Base-by-base conservation (phyloP, 2,797 vertebrate genomes). In the Sparidentex hasta region DNA sequence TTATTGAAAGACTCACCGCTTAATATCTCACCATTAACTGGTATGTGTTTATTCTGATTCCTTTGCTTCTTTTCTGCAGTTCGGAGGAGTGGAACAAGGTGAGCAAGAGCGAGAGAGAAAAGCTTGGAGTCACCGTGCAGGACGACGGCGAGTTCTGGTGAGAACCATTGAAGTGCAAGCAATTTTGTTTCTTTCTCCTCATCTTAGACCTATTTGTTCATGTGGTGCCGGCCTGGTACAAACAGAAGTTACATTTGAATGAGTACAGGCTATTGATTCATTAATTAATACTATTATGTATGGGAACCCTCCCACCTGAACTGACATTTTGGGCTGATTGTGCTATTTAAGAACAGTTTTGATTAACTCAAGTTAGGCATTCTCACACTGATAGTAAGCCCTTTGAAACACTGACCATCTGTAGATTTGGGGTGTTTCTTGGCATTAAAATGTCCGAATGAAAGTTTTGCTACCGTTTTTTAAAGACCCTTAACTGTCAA, bases 91-190 rank as follows among this genome's bases (percentile, higher is more conserved):
- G 98, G 98, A 96, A 99, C 93, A 98, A 96, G 85, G 98, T 99
- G 87, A 99, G 98, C 95, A 99, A 97, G 92, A 95, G 97, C 1
- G 98, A 99, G 87, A 89, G 98, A 74, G 98, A 99, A 83, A 98
- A 97, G 84, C 90, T 99, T 76, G 98, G 98, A 0, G 97, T 99
- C 88, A 98, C 97, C 0, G 97, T 99, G 64, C 95, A 97, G 90
- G 98, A 99, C 0, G 98, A 99, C 0, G 98, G 98, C n/a, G 98
- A 99, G 87, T 99, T 99, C 93, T 99, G 98, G 98, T 99, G 91
- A 94, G 93, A 73, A 16, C 18, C 50, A 3, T 1, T 27, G 58
- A 58, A 6, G 2, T 2, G 3, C 33, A 18, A 5, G 27, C 7
- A 11, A 17, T 21, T 1, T 2, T 13, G 20, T 38, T 69, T 23